Base-by-base conservation (phyloP, 1,140 invertebrate genomes). In the Halictus rubicundus region DNA sequence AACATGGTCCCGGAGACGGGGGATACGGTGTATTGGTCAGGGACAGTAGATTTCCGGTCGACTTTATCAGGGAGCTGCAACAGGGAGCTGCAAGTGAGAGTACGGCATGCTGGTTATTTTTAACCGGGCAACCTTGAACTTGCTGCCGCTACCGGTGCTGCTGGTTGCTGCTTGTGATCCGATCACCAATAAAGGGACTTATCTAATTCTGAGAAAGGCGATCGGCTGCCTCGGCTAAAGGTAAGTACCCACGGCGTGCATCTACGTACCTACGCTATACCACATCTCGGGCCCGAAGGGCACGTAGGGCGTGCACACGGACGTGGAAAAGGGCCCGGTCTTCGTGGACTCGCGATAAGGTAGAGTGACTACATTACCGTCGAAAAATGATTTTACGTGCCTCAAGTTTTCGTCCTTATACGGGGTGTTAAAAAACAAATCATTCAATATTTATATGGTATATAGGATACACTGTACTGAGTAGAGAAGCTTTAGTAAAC, bases 151-250 rank as follows among this genome's bases (percentile, higher is more conserved):
- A 70, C 52, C 59, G 61, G 25, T 68, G 78, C 32, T 75, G 42
- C 69, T 65, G 54, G 83, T 83, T 86, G 82, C 83, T 80, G 84
- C 87, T n/a, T 84, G 85, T 89, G 89, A 90, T 90, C 88, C 88
- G 88, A 91, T 91, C 88, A 89, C 88, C 88, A 91, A 89, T 89
- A 90, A 90, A 90, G 84, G 84, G 86, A 89, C 88, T 90, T 90
- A 90, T 89, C 86, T 91, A 89, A 89, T 91, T 91, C 88, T 86
- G 84, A 91, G 88, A 89, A 90, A 89, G 87, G 82, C 89, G 87
- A 87, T 86, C 84, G 84, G 46, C 69, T 81, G 52, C 73, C 79
- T 68, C 83, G 71, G 64, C 74, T 78, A 75, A 78, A 68, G 79
- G 84, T 85, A 82, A 84, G 84, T 85, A 75, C 69, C 76, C 79